These are phyloP conservation scores for Tetragnatha versicolor DNA, from an alignment of 1,140 invertebrate species.

Conservation along the genomic window DNA sequence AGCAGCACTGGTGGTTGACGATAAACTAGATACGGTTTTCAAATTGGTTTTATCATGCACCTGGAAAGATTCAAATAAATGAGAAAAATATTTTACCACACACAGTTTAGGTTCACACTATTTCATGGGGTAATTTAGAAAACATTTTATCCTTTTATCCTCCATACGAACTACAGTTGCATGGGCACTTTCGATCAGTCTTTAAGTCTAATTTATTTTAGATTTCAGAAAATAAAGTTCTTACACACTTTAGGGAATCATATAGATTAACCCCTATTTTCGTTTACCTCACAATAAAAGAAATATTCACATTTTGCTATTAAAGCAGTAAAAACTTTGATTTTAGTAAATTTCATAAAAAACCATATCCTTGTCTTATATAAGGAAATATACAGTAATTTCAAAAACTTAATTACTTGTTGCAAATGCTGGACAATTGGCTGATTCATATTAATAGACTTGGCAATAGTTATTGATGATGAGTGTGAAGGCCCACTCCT, in stretches of 20 bases:
- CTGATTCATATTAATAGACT: conserved; percentile 49
- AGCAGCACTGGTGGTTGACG: conserved; percentile 11
- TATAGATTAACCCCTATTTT: neutral
- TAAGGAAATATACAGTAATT: neutral
- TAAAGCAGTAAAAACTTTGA: no score
- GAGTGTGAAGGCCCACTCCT: conserved; percentile 7
- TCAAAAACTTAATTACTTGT: conserved; percentile 13
- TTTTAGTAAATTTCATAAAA: no score
- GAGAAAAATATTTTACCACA: no score
- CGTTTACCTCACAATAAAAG: no score
- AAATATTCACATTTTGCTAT: no score
- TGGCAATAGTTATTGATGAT: conserved; percentile 33
- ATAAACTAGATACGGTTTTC: conserved; percentile 22
- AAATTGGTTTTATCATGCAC: conserved; percentile 40
- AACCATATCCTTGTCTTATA: neutral
- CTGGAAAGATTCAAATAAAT: conserved; percentile 8
- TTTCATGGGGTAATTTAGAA: no score
- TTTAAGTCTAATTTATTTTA: no score
- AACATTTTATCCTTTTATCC: no score
- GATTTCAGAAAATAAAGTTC: no score
- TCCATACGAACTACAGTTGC: no score
- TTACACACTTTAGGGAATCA: neutral
- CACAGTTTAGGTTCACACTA: no score
- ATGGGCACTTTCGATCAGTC: no score
- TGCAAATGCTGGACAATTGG: conserved; percentile 55